Evolutionary conservation across 2,888 invertebrate species (phyloP).

Genomic region (Volucella zonaria): DNA sequence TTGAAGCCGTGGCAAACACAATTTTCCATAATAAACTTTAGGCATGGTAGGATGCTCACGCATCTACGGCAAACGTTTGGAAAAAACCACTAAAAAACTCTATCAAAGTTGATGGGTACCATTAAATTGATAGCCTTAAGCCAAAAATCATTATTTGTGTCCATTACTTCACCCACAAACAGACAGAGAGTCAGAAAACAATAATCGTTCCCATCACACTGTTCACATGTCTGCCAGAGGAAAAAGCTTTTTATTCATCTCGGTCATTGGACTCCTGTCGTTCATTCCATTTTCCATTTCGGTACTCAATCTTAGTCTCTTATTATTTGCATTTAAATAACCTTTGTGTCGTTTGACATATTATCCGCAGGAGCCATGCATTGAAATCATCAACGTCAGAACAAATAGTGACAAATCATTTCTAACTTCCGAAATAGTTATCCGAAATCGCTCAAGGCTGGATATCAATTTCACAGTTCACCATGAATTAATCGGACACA

Average conservation of each 20-base stretch:
- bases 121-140: background rate
- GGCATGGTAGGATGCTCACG: too few species aligned
- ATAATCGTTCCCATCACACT: background rate
- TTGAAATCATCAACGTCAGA: conserved; percentile 47
- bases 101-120: too few species aligned
- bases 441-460: conserved; percentile 40
- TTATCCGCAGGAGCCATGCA: conserved; percentile 31
- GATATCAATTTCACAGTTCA: conserved; percentile 51
- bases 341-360: background rate
- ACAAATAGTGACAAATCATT: conserved; percentile 39
- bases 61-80: too few species aligned
- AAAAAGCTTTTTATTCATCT: conserved; percentile 1
- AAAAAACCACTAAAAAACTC: too few species aligned
- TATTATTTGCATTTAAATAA: background rate
- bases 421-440: conserved; percentile 22
- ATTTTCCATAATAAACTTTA: too few species aligned
- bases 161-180: too few species aligned
- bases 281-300: conserved; percentile 11
- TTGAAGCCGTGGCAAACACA: too few species aligned
- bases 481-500: conserved; percentile 42
- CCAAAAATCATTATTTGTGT: background rate
- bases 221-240: conserved; percentile 16
- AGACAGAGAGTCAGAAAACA: background rate
- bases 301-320: conserved; percentile 9
- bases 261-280: conserved; percentile 12